Evolutionary conservation across 2,888 invertebrate species (phyloP).

Genomic region (Carterocephalus palaemon): DNA sequence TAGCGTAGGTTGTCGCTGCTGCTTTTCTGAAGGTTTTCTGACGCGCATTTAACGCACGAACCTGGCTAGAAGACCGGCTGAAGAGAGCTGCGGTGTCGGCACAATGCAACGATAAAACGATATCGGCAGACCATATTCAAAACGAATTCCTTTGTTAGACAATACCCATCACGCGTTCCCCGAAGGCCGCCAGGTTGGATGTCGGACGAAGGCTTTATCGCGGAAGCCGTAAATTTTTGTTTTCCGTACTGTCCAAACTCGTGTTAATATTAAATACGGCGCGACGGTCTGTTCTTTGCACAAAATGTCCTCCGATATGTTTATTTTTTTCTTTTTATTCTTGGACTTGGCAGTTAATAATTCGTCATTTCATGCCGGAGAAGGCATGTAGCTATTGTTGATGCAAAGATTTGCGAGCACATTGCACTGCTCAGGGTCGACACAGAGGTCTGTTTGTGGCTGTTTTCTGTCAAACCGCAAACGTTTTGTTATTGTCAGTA

Average conservation of each 20-base stretch:
- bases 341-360: conserved; percentile 38
- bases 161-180: conserved; percentile 34
- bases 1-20: too few relatives aligned
- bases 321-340: conserved; percentile 39
- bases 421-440: conserved; percentile 48
- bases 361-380: conserved; percentile 51
- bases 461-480: conserved; percentile 42
- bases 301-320: conserved; percentile 39
- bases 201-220: conserved; percentile 42
- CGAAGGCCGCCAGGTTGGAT: conserved; percentile 39
- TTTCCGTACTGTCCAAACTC: conserved; percentile 47
- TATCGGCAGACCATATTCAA: too few relatives aligned
- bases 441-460: conserved; percentile 42
- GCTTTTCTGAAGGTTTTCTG: too few relatives aligned
- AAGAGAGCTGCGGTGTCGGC: too few relatives aligned
- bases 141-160: conserved; percentile 36
- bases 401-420: conserved; percentile 47
- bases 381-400: conserved; percentile 52
- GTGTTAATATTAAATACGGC: conserved; percentile 39
- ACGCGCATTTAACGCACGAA: too few relatives aligned
- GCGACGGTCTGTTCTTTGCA: conserved; percentile 38
- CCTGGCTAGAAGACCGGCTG: too few relatives aligned
- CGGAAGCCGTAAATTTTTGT: conserved; percentile 54
- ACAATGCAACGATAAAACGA: too few relatives aligned
- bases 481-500: conserved; percentile 29